A percentile compares a stretch with the other conserved stretches of the same genome.
phyloP scores from a whole-genome alignment of 2,113 vertebrate genomes.

The Actenoides lindsayi region DNA sequence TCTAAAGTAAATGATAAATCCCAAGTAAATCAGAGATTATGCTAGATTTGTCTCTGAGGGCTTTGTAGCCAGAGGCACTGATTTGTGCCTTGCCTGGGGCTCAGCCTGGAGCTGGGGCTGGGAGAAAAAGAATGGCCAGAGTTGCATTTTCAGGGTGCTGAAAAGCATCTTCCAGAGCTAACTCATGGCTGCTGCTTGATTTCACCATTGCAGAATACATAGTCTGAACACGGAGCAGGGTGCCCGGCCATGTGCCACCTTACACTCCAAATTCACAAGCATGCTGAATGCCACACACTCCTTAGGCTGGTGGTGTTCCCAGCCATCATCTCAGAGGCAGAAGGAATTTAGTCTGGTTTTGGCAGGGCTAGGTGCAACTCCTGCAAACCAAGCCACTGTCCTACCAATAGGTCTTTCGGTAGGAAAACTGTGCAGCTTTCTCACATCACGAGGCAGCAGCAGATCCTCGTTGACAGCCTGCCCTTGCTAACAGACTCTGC shows the following conservation, averaged over 20 bases:
- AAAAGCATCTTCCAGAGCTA: background rate
- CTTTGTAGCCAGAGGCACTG: background rate
- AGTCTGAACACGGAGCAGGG: background rate
- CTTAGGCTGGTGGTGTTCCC: background rate
- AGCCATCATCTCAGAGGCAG: background rate
- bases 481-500: background rate
- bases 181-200: background rate
- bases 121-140: background rate
- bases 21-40: background rate
- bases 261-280: background rate
- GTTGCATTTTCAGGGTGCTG: background rate
- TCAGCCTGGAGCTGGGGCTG: background rate
- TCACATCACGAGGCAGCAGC: background rate
- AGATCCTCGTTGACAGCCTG: background rate
- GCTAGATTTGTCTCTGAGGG: background rate
- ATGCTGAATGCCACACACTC: background rate
- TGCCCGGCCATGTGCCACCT: background rate
- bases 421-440: background rate
- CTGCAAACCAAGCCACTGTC: background rate
- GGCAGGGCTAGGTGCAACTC: background rate
- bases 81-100: accelerated
- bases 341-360: background rate
- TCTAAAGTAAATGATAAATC: background rate
- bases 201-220: accelerated
- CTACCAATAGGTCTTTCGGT: accelerated